These are phyloP conservation scores for Sialis lutaria DNA, from an alignment of 2,888 invertebrate species.

Conservation along the genomic window DNA sequence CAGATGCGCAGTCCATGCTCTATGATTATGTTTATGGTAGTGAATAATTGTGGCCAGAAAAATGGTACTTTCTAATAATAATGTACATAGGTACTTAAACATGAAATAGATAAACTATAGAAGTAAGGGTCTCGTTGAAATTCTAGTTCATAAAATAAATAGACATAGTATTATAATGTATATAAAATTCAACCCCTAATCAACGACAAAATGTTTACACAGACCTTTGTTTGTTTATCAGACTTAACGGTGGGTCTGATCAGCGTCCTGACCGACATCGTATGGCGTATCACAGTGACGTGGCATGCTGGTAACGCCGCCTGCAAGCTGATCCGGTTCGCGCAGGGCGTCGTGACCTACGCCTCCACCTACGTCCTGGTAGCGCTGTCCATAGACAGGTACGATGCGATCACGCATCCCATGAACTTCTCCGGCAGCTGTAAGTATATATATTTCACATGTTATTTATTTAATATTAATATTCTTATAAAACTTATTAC, in stretches of 20 bases:
- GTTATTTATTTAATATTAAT: too few relatives aligned
- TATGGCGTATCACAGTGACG: conserved; percentile 74
- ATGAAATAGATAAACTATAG: too few relatives aligned
- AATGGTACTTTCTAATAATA: too few relatives aligned
- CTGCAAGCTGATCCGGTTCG: conserved; percentile 73
- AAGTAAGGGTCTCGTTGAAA: too few relatives aligned
- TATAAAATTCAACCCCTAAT: not conserved
- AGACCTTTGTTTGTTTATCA: conserved; percentile 23
- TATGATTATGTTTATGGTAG: too few relatives aligned
- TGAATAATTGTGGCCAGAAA: too few relatives aligned
- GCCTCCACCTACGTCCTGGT: conserved; percentile 86
- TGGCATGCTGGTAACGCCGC: conserved; percentile 81
- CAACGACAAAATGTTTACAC: not conserved
- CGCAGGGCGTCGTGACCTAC: conserved; percentile 76
- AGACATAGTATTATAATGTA: too few relatives aligned
- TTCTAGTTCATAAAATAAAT: too few relatives aligned
- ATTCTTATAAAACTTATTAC: too few relatives aligned
- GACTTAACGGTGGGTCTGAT: conserved; percentile 78
- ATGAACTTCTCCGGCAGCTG: conserved; percentile 92
- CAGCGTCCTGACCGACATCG: conserved; percentile 76
- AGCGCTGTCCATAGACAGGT: conserved; percentile 80
- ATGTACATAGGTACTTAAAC: too few relatives aligned
- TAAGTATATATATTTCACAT: conserved; percentile 40
- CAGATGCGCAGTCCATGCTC: too few relatives aligned
- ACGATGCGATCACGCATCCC: conserved; percentile 85